Base-by-base conservation (phyloP, 2,888 invertebrate genomes). In the Aporophyla nigra region DNA sequence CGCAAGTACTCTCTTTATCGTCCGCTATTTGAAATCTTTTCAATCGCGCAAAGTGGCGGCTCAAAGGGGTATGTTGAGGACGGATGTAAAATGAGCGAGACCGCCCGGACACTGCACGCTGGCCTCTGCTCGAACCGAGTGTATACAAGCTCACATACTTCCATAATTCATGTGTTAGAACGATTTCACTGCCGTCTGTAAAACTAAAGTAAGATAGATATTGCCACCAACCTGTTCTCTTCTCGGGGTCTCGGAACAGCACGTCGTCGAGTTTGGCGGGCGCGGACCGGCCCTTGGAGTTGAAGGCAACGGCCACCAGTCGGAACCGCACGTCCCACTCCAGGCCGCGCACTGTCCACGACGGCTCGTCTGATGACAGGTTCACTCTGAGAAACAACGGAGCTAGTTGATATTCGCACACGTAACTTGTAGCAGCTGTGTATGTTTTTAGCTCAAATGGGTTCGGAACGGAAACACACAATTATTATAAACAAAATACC, bases 311-410 rank as follows among this genome's bases (percentile, higher is more conserved):
- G 76, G 98, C 98, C 70, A 97, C 97, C 84, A 98, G 97, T 89
- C 98, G 97, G 93, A 98, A 98, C 71, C 98, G 98, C 85, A 98
- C 98, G 91, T 98, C 98, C 84, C 98, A 97, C 94, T 98, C 98
- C 90, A 98, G 97, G 73, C 98, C 98, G 90, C 98, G 97, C 89
- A 98, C 97, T 83, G 98, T 97, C 96, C 98, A 98, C 88, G 97
- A 95, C 58, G 98, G 98, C 92, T 98, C 98, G 80, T 97, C 97
- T 76, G 96, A 93, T 24, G 97, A 96, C 88, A 98, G 95, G 94
- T 98, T 98, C 91, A 97, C 97, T 78, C 97, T 97, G 91, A 6
- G 54, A 33, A 19, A 54, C 7, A 46, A 58, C 16, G 16, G 3
- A 54, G 0, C 1, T 16, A 0, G 1, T 61, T 51, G 16, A 63